Percentiles rank a stretch among this genome's conserved stretches.
phyloP scores from a whole-genome alignment of 2,797 vertebrate genomes.

The Serranus cabrilla region DNA sequence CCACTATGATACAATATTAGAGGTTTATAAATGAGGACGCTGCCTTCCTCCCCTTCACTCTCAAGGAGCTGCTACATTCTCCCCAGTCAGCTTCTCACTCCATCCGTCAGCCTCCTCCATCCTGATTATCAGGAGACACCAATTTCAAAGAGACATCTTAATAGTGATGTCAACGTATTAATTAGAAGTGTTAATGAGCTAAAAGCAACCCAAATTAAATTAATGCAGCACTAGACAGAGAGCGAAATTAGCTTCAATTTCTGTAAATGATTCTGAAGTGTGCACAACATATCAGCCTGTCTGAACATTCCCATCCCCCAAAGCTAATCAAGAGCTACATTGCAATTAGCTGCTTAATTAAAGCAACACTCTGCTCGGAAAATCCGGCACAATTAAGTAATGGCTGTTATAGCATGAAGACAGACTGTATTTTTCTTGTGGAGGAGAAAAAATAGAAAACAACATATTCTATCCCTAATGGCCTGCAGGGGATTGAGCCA shows the following conservation, averaged over 20 bases:
- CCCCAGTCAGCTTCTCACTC: constrained; percentile 91
- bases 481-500: constrained; percentile 84
- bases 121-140: constrained; percentile 99
- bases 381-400: constrained; percentile 91
- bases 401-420: constrained; percentile 89
- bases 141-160: constrained; percentile 99
- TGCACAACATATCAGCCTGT: constrained; percentile 99
- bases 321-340: constrained; percentile 99
- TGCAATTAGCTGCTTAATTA: constrained; percentile 99
- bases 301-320: constrained; percentile 98
- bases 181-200: constrained; percentile 99
- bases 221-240: constrained; percentile 99
- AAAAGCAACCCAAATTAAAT: constrained; percentile 99
- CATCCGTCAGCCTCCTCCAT: constrained; percentile 97
- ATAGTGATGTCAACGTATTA: constrained; percentile 99
- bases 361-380: constrained; percentile 90
- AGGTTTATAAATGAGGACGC: constrained; percentile 79
- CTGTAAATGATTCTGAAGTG: constrained; percentile 99
- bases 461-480: constrained; percentile 88
- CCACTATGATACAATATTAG: constrained; percentile 83
- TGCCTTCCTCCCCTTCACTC: constrained; percentile 68
- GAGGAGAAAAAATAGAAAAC: constrained; percentile 79
- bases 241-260: constrained; percentile 99
- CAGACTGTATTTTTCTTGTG: constrained; percentile 87
- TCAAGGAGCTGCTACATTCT: constrained; percentile 79